phyloP scores from a whole-genome alignment of 1,140 invertebrate genomes.

The Sarcophaga bullata region DNA sequence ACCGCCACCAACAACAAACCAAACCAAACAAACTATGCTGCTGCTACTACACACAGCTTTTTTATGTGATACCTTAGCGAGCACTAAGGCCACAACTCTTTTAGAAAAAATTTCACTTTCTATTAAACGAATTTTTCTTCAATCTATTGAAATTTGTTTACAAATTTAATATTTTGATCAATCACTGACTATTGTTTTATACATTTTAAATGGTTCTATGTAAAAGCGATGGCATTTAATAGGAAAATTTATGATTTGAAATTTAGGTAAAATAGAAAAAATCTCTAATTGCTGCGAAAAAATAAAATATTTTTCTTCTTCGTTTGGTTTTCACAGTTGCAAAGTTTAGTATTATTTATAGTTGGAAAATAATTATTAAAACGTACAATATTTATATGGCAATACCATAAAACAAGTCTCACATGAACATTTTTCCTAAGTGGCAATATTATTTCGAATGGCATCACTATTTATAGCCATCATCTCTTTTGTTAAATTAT shows the following conservation, averaged over 20 bases:
- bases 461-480: not conserved
- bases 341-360: not conserved
- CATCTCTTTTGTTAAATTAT: not conserved
- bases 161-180: not conserved
- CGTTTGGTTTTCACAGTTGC: not conserved
- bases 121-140: slow-evolving; percentile 14
- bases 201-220: not conserved
- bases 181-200: not conserved
- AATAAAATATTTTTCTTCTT: slow-evolving; percentile 18
- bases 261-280: slow-evolving; percentile 1
- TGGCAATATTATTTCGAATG: not conserved
- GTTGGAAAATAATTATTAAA: not conserved
- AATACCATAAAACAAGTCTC: not conserved
- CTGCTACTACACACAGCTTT: slow-evolving; percentile 30
- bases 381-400: not conserved
- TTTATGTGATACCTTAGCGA: slow-evolving; percentile 30
- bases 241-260: not conserved
- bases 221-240: not conserved
- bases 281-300: not conserved
- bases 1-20: slow-evolving; percentile 15
- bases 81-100: slow-evolving; percentile 33
- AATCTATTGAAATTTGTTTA: not conserved
- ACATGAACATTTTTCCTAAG: not conserved
- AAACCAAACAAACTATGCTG: not conserved
- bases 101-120: slow-evolving; percentile 33